Base-by-base conservation (phyloP, 1,140 invertebrate genomes). In the Atta colombica region DNA sequence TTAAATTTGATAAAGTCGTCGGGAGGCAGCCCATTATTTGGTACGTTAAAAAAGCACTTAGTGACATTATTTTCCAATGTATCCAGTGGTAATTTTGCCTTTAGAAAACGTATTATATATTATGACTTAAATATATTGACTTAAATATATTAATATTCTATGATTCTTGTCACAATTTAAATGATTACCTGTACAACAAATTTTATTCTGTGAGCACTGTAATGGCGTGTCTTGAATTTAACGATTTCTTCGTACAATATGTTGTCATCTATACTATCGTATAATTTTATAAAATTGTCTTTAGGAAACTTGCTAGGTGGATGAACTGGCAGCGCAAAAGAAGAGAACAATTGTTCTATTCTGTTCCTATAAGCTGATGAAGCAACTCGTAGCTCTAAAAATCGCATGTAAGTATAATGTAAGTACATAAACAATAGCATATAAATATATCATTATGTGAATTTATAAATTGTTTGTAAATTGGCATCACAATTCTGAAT, bases 171-270 rank as follows among this genome's bases (percentile, higher is more conserved):
- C 0, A 45, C 8, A 55, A 1, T n/a, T 25, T 45, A 21, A 18
- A 28, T 8, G n/a, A 77, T 74, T 74, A 97, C 96, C 93, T 98
- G 96, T 61, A 99, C 96, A 87, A 97, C 97, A 3, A 99, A 92
- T 55, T 97, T 98, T 98, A 99, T 99, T 84, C 98, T 96, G 92
- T 99, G 97, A 6, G 98, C 98, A 35, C 98, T 98, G 92, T 99
- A 99, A 94, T 98, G 97, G 63, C 97, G 95, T 89, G 96, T 96
- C 75, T 98, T 96, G 93, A 99, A 99, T 72, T 98, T 96, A 85
- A 98, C 97, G 2, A 99, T 94, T 12, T 96, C 95, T 69, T 96
- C 91, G 87, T 97, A 96, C 1, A 98, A 93, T 51, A 96, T 95
- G 25, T 97, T 96, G 82, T 98, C 97, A 3, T 95, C 90, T 25